Evolutionary conservation across 2,797 vertebrate species (phyloP).

Genomic region (Micropoecilia bifurca): DNA sequence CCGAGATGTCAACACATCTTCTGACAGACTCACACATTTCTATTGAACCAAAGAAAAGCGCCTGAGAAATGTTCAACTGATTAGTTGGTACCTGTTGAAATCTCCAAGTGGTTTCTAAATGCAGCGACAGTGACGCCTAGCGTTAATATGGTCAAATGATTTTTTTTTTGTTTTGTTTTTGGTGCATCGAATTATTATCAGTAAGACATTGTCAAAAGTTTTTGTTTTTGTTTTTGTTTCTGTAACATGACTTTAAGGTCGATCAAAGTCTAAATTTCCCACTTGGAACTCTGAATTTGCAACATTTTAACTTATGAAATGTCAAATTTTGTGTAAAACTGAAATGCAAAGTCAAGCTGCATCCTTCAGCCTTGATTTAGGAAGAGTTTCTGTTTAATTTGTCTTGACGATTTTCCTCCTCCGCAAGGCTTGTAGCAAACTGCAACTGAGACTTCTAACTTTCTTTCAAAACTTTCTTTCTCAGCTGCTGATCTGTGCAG

Average conservation of each 20-base stretch:
- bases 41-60: background rate
- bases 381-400: background rate
- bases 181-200: background rate
- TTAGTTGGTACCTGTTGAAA: conserved; percentile 49
- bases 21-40: background rate
- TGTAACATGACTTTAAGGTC: background rate
- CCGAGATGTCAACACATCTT: background rate
- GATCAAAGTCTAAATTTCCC: background rate
- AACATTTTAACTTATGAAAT: background rate
- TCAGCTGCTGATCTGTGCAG: background rate
- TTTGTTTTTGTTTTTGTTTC: background rate
- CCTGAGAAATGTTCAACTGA: background rate
- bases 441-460: background rate
- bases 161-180: conserved; percentile 3
- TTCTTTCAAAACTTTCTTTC: background rate
- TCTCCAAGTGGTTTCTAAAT: background rate
- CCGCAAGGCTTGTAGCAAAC: background rate
- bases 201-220: background rate
- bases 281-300: background rate
- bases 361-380: background rate
- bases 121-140: conserved; percentile 52
- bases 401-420: background rate
- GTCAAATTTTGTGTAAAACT: background rate
- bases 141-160: background rate
- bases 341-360: no score